These are phyloP conservation scores for Typhlichthys eigenmanni DNA, from an alignment of 2,797 vertebrate genomes.

Conservation along the genomic window DNA sequence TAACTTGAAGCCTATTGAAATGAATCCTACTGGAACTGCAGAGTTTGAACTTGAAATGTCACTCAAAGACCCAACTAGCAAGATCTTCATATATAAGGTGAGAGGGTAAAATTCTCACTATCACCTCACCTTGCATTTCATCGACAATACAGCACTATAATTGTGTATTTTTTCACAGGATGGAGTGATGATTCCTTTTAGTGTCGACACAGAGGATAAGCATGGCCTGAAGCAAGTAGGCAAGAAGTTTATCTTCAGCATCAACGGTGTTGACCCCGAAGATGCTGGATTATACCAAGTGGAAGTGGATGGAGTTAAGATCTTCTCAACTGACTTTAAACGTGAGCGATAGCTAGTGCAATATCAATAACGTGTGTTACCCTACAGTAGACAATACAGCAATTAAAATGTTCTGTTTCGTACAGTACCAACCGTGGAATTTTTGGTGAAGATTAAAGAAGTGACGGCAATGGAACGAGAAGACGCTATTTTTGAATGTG, in stretches of 20 bases:
- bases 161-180: slow-evolving; percentile 71
- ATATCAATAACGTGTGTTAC: no score
- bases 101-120: slow-evolving; percentile 11
- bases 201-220: slow-evolving; percentile 70
- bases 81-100: slow-evolving; percentile 88
- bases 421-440: slow-evolving; percentile 71
- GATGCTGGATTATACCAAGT: slow-evolving; percentile 90
- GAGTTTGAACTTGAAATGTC: slow-evolving; percentile 86
- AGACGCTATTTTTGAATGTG: slow-evolving; percentile 81
- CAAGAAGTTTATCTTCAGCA: slow-evolving; percentile 79
- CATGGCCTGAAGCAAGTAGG: slow-evolving; percentile 79
- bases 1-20: slow-evolving; percentile 80
- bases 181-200: slow-evolving; percentile 80
- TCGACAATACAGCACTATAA: not conserved
- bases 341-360: slow-evolving; percentile 61
- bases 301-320: slow-evolving; percentile 80
- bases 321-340: slow-evolving; percentile 87
- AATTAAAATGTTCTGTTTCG: slow-evolving; percentile 1
- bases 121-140: not conserved
- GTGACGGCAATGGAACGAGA: slow-evolving; percentile 75
- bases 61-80: slow-evolving; percentile 79
- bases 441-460: slow-evolving; percentile 79
- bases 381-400: not conserved
- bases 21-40: slow-evolving; percentile 76
- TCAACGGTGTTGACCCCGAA: slow-evolving; percentile 79